Evolutionary conservation across 2,797 vertebrate genomes (phyloP).

Genomic region (Phaenicophaeus curvirostris): DNA sequence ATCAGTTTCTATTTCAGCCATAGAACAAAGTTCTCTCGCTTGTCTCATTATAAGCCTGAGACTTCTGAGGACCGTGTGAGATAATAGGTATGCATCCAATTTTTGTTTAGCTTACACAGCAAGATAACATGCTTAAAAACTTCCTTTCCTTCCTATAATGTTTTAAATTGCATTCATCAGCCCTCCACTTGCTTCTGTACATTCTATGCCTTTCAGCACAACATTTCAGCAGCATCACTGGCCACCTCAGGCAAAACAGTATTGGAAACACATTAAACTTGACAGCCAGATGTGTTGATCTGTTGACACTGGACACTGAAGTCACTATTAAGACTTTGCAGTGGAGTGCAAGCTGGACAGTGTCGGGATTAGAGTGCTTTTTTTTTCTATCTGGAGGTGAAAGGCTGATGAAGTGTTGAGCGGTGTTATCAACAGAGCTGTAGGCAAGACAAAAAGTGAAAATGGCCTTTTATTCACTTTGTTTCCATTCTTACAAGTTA

Average conservation of each 20-base stretch:
- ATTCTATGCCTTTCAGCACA: neutral
- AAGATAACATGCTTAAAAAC: neutral
- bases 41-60: neutral
- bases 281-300: conserved; percentile 6
- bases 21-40: neutral
- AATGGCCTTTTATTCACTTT: conserved; percentile 7
- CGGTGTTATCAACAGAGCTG: conserved; percentile 15
- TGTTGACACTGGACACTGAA: neutral
- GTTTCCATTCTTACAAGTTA: neutral
- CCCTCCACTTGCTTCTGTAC: neutral
- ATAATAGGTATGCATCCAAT: neutral
- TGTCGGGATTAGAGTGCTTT: neutral
- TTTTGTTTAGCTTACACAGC: neutral
- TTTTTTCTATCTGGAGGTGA: neutral
- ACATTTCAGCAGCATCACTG: neutral
- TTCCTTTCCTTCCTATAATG: accelerated
- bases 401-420: conserved; percentile 27
- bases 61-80: neutral
- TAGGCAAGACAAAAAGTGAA: neutral
- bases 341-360: neutral
- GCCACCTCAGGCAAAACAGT: neutral
- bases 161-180: neutral
- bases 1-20: neutral
- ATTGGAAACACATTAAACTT: accelerated
- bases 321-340: neutral